These are phyloP conservation scores for Dicyrtoma fusca DNA, from an alignment of 2,888 invertebrate species.

Conservation along the genomic window DNA sequence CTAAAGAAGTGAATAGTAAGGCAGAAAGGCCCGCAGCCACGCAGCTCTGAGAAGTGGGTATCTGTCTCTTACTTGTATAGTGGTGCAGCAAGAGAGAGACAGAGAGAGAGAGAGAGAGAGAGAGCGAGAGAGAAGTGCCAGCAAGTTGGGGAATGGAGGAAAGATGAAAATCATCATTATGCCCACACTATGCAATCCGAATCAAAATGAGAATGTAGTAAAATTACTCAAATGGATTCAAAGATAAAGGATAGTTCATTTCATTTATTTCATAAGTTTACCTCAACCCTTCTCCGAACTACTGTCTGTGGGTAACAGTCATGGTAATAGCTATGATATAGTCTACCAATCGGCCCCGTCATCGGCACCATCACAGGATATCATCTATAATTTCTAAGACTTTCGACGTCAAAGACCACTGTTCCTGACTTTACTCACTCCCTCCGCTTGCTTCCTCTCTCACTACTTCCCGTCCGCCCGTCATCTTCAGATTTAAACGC, in stretches of 20 bases:
- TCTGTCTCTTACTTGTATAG: too few relatives aligned
- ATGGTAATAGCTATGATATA: too few relatives aligned
- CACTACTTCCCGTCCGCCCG: too few relatives aligned
- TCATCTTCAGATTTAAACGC: too few relatives aligned
- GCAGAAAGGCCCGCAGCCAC: too few relatives aligned
- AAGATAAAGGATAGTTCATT: background rate
- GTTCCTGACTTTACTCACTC: background rate
- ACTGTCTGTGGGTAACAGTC: too few relatives aligned
- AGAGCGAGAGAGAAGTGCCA: background rate
- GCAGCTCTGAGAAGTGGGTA: too few relatives aligned
- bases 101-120: background rate
- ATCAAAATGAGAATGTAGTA: slow-evolving; percentile 21
- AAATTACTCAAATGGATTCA: slow-evolving; percentile 16
- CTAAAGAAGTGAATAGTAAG: too few relatives aligned
- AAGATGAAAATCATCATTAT: slow-evolving; percentile 25
- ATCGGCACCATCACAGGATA: background rate
- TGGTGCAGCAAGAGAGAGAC: background rate
- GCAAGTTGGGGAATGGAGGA: background rate
- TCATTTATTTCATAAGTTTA: background rate
- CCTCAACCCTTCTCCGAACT: background rate
- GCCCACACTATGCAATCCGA: background rate
- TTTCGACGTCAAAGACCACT: slow-evolving; percentile 7
- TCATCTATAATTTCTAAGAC: slow-evolving; percentile 23
- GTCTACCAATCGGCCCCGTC: too few relatives aligned
- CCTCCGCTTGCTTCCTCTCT: too few relatives aligned